Evolutionary conservation across 2,113 vertebrate species (phyloP), one percentile per base, ranked within the genome.

Genomic region (Sciurus niger): DNA sequence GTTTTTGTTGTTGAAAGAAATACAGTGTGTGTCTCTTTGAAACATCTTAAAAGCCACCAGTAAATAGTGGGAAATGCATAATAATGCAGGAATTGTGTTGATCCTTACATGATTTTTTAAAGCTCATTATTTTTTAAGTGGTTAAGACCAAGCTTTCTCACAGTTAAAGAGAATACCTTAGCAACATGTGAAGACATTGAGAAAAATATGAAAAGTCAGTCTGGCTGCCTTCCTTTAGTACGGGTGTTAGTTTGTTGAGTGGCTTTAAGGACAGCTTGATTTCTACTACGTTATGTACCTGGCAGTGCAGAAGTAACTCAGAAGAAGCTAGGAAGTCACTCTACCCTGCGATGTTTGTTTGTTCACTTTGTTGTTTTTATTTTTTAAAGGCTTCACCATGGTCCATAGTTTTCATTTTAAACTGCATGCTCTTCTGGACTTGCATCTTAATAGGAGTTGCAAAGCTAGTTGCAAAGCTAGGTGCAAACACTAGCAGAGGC

Each of bases 101-200:
- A 51, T 73, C 14, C 16, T 14, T 18, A 2, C 4, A 40, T 34
- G 25, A 46, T 89, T 92, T 95, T 60, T 67, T 37, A n/a, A 17
- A 88, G 16, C 6, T 87, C 8, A 37, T 91, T 96, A 46, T 28
- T 82, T 85, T 89, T 78, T 37, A 95, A 72, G 13, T 88, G 18
- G 22, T 34, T 1, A 82, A 94, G 8, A 58, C 4, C 24, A 80
- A 46, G 3, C 12, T 93, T 93, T 67, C 51, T 79, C 12, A 82
- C 7, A 79, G 6, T 72, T 90, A 84, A 51, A 82, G 37, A 60
- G 25, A 92, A 73, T 65, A 18, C 25, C 7, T 46, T 51, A 76
- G 22, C 16, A 79, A 72, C 32, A 6, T 40, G 37, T 14, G 43
- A 74, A 65, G 30, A 65, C 25, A 51, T 67, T 79, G 60, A 76